Percentiles rank a stretch among this genome's conserved stretches.
Conservation (phyloP, 1,140 invertebrate genomes). For the Aphelinus atriplicis region DNA sequence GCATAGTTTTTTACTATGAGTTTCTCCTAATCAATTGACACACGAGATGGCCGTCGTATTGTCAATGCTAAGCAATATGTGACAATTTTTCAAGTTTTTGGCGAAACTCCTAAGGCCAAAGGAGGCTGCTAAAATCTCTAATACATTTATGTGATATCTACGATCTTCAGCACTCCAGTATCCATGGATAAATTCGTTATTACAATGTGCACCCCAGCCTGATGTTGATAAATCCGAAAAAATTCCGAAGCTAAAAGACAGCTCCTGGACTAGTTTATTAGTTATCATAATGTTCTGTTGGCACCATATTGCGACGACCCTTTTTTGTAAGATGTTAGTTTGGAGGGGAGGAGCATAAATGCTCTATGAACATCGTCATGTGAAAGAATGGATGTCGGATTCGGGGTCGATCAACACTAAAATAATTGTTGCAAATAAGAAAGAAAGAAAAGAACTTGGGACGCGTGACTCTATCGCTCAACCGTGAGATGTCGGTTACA, state of each 20-base stretch:
- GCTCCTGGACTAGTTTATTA: conserved; percentile 32
- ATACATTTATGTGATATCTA: conserved; percentile 37
- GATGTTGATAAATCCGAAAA: conserved; percentile 38
- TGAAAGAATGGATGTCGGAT: too few relatives aligned
- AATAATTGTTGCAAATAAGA: too few relatives aligned
- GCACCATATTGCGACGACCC: too few relatives aligned
- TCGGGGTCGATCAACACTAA: too few relatives aligned
- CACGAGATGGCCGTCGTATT: conserved; percentile 44
- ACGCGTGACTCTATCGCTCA: too few relatives aligned
- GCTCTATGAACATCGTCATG: too few relatives aligned
- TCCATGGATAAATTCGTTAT: conserved; percentile 26
- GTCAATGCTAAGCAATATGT: conserved; percentile 45
- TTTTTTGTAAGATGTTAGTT: too few relatives aligned
- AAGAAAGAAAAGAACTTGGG: too few relatives aligned
- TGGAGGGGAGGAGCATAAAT: too few relatives aligned
- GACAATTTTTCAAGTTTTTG: conserved; percentile 42
- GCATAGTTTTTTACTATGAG: conserved; percentile 18
- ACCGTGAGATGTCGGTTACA: too few relatives aligned
- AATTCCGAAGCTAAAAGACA: conserved; percentile 20
- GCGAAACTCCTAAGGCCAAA: conserved; percentile 41
- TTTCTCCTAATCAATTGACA: conserved; percentile 38
- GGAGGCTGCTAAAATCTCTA: conserved; percentile 38
- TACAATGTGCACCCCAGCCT: conserved; percentile 38
- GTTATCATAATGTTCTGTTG: conserved; percentile 37
- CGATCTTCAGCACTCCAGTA: conserved; percentile 32